Evolutionary conservation across 2,113 vertebrate species (phyloP).

Genomic region (Tupaia chinensis): DNA sequence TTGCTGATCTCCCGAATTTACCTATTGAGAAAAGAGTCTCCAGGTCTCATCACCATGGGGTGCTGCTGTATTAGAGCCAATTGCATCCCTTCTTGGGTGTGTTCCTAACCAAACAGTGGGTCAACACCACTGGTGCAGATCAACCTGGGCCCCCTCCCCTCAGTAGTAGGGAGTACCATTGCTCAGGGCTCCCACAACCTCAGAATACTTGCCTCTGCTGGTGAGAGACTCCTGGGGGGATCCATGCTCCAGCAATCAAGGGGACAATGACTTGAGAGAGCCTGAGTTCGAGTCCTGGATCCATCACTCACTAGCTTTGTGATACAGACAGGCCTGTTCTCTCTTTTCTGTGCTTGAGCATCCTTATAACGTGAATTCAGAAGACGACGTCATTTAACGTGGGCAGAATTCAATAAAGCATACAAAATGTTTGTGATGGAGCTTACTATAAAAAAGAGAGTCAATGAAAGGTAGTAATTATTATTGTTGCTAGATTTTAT

Average conservation of each 20-base stretch:
- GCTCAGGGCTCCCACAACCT: not conserved
- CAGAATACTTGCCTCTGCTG: not conserved
- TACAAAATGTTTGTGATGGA: not conserved
- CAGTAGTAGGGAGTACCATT: not conserved
- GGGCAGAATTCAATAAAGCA: not conserved
- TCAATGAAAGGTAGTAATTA: no score
- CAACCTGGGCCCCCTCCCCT: not conserved
- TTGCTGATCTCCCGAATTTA: not conserved
- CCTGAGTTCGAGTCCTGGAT: not conserved
- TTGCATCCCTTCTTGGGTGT: not conserved
- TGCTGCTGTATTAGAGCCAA: not conserved
- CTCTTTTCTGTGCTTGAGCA: not conserved
- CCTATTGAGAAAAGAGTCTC: not conserved
- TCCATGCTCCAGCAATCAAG: fast-evolving
- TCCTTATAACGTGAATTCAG: not conserved
- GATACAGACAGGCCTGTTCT: not conserved
- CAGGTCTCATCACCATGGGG: not conserved
- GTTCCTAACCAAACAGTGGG: not conserved
- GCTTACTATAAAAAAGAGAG: not conserved
- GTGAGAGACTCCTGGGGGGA: not conserved
- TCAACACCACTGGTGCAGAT: fast-evolving
- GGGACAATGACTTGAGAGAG: not conserved
- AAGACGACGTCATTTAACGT: not conserved
- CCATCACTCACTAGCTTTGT: not conserved
- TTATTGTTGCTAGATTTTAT: not conserved